Base-by-base conservation (phyloP, 2,797 vertebrate species). In the Centroberyx gerrardi region DNA sequence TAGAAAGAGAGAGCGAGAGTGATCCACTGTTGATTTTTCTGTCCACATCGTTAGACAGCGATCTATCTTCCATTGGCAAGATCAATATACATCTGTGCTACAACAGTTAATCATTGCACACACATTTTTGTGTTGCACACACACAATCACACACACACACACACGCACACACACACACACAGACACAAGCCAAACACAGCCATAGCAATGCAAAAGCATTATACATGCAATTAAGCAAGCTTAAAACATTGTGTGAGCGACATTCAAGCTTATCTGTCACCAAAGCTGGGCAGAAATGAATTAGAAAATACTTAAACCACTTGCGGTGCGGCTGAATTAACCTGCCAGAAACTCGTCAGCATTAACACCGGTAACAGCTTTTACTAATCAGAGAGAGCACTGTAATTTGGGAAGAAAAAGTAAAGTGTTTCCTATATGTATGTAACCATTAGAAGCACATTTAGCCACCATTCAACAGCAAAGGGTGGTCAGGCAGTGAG, bases 231-330 rank as follows among this genome's bases (percentile, higher is more conserved):
- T 70, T 67, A 72, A 68, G 29, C 44, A 40, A 56, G 66, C 36
- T 58, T 73, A 29, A 81, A 83, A 74, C 33, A 58, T 38, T 71
- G 55, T 77, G 51, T 63, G 67, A 84, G 67, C 61, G 73, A 88
- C 52, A 73, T 62, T 36, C 42, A 28, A 68, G 40, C 62, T 29
- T 61, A 80, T 84, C 75, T 76, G 72, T 62, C 68, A 73, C 51
- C 38, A 33, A 29, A 64, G 52, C 54, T 36, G 27, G 3, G 28
- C 38, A 8, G 53, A 33, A 67, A 56, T 63, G n/a, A 68, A 67
- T 56, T 42, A 65, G 53, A 58, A 68, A 62, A 56, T 63, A 52
- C 71, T 77, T 27, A 66, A 81, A 77, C 80, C 54, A 68, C 49
- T 68, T 44, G 14, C 60, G 62, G 31, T 46, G 15, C 13, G 27